phyloP scores from a whole-genome alignment of 2,113 vertebrate genomes.

The Poecile atricapillus region DNA sequence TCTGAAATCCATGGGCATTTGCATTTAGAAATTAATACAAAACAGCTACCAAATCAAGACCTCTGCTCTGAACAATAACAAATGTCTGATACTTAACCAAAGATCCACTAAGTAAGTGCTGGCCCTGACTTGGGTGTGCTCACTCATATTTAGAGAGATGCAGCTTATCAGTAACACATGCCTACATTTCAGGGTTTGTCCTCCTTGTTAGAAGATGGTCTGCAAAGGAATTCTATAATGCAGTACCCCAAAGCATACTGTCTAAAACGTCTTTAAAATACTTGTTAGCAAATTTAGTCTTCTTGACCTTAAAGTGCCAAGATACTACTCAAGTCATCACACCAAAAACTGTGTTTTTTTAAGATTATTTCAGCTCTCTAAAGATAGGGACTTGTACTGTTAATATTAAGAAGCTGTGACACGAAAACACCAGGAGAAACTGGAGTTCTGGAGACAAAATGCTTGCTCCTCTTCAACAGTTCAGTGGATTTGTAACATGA shows the following conservation, averaged over 20 bases:
- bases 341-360: not conserved
- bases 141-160: not conserved
- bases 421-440: not conserved
- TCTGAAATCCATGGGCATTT: not conserved
- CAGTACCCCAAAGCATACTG: not conserved
- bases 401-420: not conserved
- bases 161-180: fast-evolving
- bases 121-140: not conserved
- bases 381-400: not conserved
- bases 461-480: not conserved
- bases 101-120: not conserved
- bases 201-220: not conserved
- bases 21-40: not conserved
- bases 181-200: not conserved
- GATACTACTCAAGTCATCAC: not conserved
- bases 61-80: not conserved
- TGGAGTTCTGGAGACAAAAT: not conserved
- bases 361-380: not conserved
- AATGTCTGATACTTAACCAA: not conserved
- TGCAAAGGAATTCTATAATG: not conserved
- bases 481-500: not conserved
- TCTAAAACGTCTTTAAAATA: not conserved
- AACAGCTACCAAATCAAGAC: not conserved
- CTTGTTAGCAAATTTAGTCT: not conserved
- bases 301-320: not conserved